Percentiles rank a stretch among this genome's conserved stretches.
phyloP scores from a whole-genome alignment of 2,113 vertebrate genomes.

The Callipepla californica region DNA sequence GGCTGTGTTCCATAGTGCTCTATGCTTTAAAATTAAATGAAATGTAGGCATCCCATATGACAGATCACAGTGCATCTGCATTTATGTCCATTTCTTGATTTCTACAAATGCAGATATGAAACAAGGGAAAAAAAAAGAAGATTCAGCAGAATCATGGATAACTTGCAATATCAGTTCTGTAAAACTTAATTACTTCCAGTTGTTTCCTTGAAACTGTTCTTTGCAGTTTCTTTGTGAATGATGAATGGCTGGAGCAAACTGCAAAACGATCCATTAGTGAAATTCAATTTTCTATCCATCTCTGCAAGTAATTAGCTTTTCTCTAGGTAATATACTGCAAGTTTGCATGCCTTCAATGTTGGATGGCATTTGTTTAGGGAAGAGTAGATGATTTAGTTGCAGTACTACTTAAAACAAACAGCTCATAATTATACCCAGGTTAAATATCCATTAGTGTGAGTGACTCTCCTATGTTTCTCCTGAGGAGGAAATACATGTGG shows the following conservation, averaged over 20 bases:
- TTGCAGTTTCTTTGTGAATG: background rate
- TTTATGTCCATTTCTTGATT: background rate
- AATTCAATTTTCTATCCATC: background rate
- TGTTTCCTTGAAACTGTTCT: background rate
- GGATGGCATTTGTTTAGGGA: background rate
- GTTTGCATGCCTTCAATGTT: background rate
- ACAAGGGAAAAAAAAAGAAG: fast-evolving
- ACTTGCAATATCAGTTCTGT: background rate
- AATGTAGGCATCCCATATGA: background rate
- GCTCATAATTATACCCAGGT: background rate
- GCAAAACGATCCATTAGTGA: background rate
- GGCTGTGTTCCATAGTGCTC: background rate
- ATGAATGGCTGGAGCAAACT: background rate
- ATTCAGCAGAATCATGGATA: background rate
- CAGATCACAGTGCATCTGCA: background rate
- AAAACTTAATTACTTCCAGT: background rate
- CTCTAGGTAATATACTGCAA: background rate
- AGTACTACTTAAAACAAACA: background rate
- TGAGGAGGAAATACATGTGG: fast-evolving
- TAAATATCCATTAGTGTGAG: background rate
- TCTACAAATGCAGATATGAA: background rate
- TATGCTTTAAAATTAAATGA: background rate
- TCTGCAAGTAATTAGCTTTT: constrained; percentile 22
- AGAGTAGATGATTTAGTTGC: background rate
- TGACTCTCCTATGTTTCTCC: background rate